Conservation (phyloP, 1,140 invertebrate species). For the Chymomyza costata region DNA sequence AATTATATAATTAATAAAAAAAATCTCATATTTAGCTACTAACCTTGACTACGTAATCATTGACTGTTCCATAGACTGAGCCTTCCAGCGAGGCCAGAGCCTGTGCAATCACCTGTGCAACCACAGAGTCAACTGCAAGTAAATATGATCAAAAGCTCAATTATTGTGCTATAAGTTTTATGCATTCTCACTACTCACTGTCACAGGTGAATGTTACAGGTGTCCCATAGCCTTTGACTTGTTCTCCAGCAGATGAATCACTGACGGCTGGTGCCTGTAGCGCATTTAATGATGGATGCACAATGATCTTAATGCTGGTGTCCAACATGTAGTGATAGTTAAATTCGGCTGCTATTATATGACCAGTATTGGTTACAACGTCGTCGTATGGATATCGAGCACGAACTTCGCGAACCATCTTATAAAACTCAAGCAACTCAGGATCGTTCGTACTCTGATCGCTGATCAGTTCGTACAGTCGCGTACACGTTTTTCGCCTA, state of each 20-base stretch:
- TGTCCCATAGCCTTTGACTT: slow-evolving; percentile 77
- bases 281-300: slow-evolving; percentile 81
- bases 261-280: slow-evolving; percentile 75
- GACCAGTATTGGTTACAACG: slow-evolving; percentile 84
- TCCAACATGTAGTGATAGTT: slow-evolving; percentile 85
- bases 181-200: slow-evolving; percentile 77
- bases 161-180: background rate
- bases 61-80: slow-evolving; percentile 80
- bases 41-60: slow-evolving; percentile 80
- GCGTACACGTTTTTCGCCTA: slow-evolving; percentile 75
- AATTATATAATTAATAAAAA: background rate
- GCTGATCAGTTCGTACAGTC: slow-evolving; percentile 84
- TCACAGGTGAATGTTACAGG: slow-evolving; percentile 91
- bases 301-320: slow-evolving; percentile 90
- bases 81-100: slow-evolving; percentile 89
- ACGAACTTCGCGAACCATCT: slow-evolving; percentile 79
- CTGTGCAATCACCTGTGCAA: slow-evolving; percentile 91
- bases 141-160: background rate
- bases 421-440: slow-evolving; percentile 86
- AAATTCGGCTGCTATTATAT: slow-evolving; percentile 88
- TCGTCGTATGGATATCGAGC: slow-evolving; percentile 83
- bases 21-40: background rate
- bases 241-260: slow-evolving; percentile 55
- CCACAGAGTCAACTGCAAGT: slow-evolving; percentile 86
- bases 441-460: slow-evolving; percentile 82